These are phyloP conservation scores for Notocelia uddmanniana DNA, from an alignment of 2,888 invertebrate species.

Conservation along the genomic window DNA sequence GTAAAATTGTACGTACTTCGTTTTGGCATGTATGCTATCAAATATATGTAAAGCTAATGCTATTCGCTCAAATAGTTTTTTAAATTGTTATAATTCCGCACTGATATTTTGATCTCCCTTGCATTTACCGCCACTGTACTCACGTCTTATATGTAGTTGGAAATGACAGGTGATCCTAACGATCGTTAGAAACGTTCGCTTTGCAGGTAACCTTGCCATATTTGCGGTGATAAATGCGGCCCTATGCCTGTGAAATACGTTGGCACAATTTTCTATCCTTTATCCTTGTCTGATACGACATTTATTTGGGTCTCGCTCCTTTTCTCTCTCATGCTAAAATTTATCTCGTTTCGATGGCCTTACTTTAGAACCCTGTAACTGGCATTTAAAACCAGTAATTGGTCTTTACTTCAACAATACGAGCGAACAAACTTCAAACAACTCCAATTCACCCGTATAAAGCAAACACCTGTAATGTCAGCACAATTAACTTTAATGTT, in stretches of 20 bases:
- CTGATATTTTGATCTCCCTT: neutral
- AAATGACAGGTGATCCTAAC: neutral
- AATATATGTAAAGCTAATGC: neutral
- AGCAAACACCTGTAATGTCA: constrained; percentile 28
- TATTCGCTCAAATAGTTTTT: neutral
- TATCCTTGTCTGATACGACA: no score
- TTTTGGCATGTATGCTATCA: neutral
- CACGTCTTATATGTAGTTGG: no score
- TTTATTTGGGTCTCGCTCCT: no score
- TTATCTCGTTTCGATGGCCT: no score
- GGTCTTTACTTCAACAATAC: constrained; percentile 1
- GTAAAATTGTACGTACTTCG: neutral
- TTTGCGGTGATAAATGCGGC: no score
- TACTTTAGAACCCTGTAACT: no score
- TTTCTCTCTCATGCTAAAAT: no score
- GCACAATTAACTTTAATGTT: constrained; percentile 41
- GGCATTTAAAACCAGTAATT: neutral
- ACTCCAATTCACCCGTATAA: constrained; percentile 2
- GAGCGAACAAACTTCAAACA: constrained; percentile 9
- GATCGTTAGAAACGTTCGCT: no score
- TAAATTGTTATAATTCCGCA: neutral
- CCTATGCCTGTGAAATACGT: neutral
- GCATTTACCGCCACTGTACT: neutral
- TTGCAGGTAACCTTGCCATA: no score
- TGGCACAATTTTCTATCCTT: no score